A percentile compares a stretch with the other conserved stretches of the same genome.
Evolutionary conservation across 92 coral and sea anemone species (phyloP).

Genomic region (Zoanthus solanderi): DNA sequence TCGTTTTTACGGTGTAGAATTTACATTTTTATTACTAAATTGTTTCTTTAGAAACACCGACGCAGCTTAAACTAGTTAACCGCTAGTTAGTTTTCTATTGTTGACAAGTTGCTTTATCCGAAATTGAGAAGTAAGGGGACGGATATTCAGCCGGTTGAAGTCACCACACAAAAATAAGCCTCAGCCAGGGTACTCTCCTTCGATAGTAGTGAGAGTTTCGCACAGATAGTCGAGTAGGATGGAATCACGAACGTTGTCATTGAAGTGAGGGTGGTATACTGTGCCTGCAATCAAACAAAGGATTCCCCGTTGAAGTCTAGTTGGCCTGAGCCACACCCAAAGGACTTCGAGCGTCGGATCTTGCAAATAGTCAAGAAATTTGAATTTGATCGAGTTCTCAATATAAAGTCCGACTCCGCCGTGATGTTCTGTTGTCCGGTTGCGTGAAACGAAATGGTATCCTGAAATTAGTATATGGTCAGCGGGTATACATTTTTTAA

Average conservation of each 20-base stretch:
- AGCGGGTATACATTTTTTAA: slow-evolving; percentile 51
- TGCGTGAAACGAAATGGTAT: slow-evolving; percentile 47
- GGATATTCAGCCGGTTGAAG: slow-evolving; percentile 46
- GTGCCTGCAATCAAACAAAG: slow-evolving; percentile 54
- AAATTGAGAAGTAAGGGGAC: slow-evolving; percentile 25
- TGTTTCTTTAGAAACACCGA: too few relatives aligned
- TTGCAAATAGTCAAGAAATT: too few relatives aligned
- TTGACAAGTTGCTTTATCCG: slow-evolving; percentile 18
- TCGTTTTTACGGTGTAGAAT: too few relatives aligned
- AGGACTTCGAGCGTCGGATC: slow-evolving; percentile 18
- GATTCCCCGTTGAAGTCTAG: slow-evolving; percentile 57
- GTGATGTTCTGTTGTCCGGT: slow-evolving; percentile 12
- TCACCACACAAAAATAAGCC: slow-evolving; percentile 43
- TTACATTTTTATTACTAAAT: too few relatives aligned
- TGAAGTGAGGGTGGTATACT: neutral
- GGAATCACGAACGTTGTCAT: slow-evolving; percentile 20
- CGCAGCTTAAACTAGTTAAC: too few relatives aligned
- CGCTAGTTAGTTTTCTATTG: neutral
- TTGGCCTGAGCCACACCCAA: slow-evolving; percentile 62
- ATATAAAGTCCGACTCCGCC: slow-evolving; percentile 68
- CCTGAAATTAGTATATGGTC: slow-evolving; percentile 54
- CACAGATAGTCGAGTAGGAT: slow-evolving; percentile 27
- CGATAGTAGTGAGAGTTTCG: slow-evolving; percentile 36
- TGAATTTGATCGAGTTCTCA: neutral
- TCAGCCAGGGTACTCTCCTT: slow-evolving; percentile 55